Evolutionary conservation across 2,888 invertebrate species (phyloP).

Genomic region (Pinctada fucata): DNA sequence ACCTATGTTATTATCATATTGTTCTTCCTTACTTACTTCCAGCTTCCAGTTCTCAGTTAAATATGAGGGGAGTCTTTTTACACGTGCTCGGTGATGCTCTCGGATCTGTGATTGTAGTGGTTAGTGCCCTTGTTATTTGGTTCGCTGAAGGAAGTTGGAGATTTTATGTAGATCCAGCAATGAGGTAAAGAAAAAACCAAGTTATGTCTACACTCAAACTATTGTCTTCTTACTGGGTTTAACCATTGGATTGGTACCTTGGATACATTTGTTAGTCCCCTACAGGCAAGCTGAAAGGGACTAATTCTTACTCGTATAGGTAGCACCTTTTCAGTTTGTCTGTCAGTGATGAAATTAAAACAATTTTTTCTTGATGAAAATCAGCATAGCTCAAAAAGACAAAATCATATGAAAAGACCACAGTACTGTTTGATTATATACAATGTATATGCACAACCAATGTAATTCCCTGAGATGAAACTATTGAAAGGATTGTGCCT

Average conservation of each 20-base stretch:
- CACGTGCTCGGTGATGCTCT: constrained; percentile 98
- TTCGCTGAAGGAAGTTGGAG: constrained; percentile 81
- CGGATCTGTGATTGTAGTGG: constrained; percentile 94
- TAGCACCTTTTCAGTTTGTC: too few relatives aligned
- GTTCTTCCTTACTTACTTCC: background rate
- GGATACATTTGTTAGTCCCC: background rate
- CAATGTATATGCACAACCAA: too few relatives aligned
- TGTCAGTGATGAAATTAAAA: too few relatives aligned
- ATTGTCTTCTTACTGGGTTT: background rate
- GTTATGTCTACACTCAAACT: background rate
- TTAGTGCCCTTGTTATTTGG: constrained; percentile 87
- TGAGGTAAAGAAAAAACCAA: constrained; percentile 78
- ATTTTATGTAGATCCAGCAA: constrained; percentile 94
- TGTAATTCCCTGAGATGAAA: too few relatives aligned
- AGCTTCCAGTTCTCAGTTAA: constrained; percentile 89
- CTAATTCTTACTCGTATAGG: background rate
- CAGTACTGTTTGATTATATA: too few relatives aligned
- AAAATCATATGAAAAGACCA: too few relatives aligned
- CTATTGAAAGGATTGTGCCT: too few relatives aligned
- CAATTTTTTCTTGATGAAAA: too few relatives aligned
- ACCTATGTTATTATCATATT: background rate
- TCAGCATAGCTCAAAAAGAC: too few relatives aligned
- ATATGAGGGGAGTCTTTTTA: constrained; percentile 99
- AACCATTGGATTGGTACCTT: background rate
- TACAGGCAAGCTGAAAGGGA: background rate